Evolutionary conservation across 2,888 invertebrate species (phyloP).

Genomic region (Sinohyriopsis cumingii): DNA sequence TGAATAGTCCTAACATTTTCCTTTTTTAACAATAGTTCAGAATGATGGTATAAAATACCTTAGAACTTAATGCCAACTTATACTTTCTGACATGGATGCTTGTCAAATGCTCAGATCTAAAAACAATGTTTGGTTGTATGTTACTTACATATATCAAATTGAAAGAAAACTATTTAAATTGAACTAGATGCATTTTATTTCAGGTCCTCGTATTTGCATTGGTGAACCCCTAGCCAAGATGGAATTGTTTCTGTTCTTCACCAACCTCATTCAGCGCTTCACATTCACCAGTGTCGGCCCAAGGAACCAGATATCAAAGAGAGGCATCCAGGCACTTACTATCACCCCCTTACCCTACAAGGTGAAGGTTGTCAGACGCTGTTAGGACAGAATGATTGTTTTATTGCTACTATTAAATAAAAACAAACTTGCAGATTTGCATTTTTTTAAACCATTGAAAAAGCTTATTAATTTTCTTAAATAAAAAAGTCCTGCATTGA

Average conservation of each 20-base stretch:
- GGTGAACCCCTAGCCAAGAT: slow-evolving; percentile 52
- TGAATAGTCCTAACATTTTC: no score
- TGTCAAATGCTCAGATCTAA: not conserved
- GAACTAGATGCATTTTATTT: slow-evolving; percentile 2
- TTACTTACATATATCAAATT: not conserved
- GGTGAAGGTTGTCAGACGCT: slow-evolving; percentile 17
- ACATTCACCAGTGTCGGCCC: slow-evolving; percentile 19
- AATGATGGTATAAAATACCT: no score
- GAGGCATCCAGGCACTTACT: slow-evolving; percentile 45
- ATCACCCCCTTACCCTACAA: slow-evolving; percentile 41
- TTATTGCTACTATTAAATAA: no score
- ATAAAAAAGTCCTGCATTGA: no score
- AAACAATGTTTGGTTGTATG: not conserved
- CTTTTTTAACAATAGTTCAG: no score
- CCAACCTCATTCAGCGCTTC: slow-evolving; percentile 45
- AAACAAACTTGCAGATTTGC: no score
- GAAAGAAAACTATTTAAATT: not conserved
- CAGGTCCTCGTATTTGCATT: slow-evolving; percentile 48
- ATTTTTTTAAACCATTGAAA: no score
- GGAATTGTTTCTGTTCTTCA: slow-evolving; percentile 50
- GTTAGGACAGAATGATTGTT: no score
- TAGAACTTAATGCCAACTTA: no score
- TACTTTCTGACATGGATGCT: no score
- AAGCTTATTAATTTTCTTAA: no score
- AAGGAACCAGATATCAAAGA: slow-evolving; percentile 20